A percentile compares a stretch with the other conserved stretches of the same genome.
These are phyloP conservation scores for Linyphia triangularis DNA, from an alignment of 2,888 invertebrate species.

Conservation along the genomic window DNA sequence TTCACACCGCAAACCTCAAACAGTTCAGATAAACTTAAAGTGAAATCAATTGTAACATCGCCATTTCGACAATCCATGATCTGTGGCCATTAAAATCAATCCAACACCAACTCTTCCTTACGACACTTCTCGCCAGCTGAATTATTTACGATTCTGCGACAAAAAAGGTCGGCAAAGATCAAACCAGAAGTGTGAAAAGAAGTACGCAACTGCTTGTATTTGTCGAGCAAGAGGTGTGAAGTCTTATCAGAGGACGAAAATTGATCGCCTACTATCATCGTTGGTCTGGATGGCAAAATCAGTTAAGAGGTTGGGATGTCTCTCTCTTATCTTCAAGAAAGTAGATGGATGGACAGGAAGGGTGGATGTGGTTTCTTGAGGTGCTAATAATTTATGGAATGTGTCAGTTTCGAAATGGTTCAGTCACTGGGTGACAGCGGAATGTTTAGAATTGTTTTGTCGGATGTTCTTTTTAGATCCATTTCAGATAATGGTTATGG, in stretches of 20 bases:
- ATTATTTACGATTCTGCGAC: background rate
- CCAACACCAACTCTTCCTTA: conserved; percentile 2
- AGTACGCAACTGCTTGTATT: background rate
- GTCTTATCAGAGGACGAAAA: background rate
- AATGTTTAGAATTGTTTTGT: background rate
- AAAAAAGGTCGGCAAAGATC: background rate
- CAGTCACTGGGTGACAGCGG: background rate
- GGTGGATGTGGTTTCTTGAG: background rate
- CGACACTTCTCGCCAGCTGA: background rate
- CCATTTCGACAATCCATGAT: background rate
- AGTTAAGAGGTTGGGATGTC: background rate
- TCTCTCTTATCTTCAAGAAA: background rate
- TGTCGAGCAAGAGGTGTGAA: background rate
- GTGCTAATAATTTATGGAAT: background rate
- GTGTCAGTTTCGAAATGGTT: conserved; percentile 3
- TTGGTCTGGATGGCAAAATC: background rate
- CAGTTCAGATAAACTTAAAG: background rate
- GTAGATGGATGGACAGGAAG: background rate
- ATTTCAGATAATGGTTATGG: background rate
- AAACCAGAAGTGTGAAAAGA: background rate
- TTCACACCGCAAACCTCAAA: background rate
- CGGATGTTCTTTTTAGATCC: background rate
- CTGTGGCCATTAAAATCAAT: background rate
- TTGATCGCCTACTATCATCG: background rate
- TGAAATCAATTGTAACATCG: background rate